A percentile compares a stretch with the other conserved stretches of the same genome.
phyloP scores from a whole-genome alignment of 2,797 vertebrate species.

The Alauda arvensis region DNA sequence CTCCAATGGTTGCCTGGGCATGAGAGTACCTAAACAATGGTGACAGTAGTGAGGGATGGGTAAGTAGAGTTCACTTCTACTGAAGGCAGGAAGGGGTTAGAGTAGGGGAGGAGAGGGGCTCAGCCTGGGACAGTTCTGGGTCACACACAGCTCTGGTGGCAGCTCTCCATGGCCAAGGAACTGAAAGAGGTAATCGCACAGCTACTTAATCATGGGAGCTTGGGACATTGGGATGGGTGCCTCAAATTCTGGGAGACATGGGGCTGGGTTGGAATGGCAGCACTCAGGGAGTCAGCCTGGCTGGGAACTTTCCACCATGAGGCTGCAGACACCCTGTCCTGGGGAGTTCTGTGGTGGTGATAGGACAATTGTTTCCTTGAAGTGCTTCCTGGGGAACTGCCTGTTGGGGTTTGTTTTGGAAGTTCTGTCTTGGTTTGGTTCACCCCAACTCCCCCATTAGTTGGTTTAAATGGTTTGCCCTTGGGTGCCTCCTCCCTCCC shows the following conservation, averaged over 20 bases:
- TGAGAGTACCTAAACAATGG: neutral
- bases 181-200: neutral
- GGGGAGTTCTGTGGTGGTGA: too few species aligned
- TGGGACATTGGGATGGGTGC: accelerated
- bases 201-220: neutral
- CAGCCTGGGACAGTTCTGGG: too few species aligned
- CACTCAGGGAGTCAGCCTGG: neutral
- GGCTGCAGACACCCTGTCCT: accelerated
- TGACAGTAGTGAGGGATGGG: neutral
- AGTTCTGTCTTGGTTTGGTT: too few species aligned
- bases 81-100: accelerated
- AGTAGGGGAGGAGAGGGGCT: neutral
- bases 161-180: neutral
- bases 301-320: too few species aligned
- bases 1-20: neutral
- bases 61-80: neutral
- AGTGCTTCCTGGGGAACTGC: neutral
- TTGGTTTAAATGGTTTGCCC: too few species aligned
- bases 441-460: too few species aligned
- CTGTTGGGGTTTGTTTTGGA: too few species aligned
- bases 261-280: neutral
- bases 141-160: neutral
- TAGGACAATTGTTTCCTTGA: neutral
- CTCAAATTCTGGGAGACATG: accelerated
- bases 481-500: too few species aligned